Base-by-base conservation (phyloP, 2,113 vertebrate species). In the Ammodytes marinus region DNA sequence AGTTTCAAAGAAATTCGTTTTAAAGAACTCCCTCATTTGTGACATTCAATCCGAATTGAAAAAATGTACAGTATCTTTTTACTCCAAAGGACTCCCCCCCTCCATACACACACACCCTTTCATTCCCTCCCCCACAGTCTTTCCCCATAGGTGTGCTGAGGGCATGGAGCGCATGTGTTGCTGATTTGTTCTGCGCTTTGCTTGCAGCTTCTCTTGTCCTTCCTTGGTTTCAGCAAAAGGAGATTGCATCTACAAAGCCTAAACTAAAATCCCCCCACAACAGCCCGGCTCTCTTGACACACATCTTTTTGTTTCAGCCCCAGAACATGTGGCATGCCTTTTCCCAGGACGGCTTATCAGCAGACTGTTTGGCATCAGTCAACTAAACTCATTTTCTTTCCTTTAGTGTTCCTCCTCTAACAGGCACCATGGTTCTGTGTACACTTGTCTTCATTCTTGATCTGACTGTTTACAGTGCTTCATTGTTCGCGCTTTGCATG, bases 81-180 rank as follows among this genome's bases (percentile, higher is more conserved):
- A 39, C 57, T 73, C 50, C 47, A 54, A 77, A 66, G 54, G 77
- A 79, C 52, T 7, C n/a, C 1, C 6, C 55, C 14, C 27, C 71
- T 37, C 39, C 4, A 12, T 50, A 40, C 13, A 58, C 76, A 59
- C 37, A 61, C 14, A 13, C 55, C 15, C 39, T 77, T 69, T 75
- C 81, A 75, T 63, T 78, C 73, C 80, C 57, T 43, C 69, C 63
- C 49, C 47, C 27, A 55, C 43, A 55, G 43, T 82, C 79, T 88
- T 73, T 92, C 71, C 90, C 80, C 77, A 43, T 94, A 95, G 95
- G 90, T 93, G 88, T 93, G 80, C 91, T 94, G 79, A 91, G 80
- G 93, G 94, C 95, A 95, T 95, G 93, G 92, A 92, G 93, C 89
- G 94, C 94, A 94, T 95, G 94, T 91, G 85, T 78, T 75, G 86